phyloP scores from a whole-genome alignment of 2,113 vertebrate species.

The Catharus minimus region DNA sequence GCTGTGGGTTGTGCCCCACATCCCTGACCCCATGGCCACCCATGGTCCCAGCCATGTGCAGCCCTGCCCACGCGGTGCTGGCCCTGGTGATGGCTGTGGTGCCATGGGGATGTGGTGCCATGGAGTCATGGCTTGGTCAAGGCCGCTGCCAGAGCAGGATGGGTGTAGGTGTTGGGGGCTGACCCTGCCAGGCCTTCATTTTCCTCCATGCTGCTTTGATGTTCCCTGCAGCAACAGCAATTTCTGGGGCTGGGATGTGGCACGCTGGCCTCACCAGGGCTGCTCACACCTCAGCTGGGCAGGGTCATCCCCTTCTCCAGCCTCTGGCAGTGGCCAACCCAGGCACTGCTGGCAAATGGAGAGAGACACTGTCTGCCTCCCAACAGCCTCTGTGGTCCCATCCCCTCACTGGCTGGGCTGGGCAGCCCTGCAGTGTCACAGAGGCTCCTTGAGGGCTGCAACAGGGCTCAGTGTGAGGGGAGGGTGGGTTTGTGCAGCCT shows the following conservation, averaged over 20 bases:
- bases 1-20: background rate
- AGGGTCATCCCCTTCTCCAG: background rate
- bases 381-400: background rate
- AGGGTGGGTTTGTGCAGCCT: accelerated
- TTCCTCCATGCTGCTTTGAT: accelerated
- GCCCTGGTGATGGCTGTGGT: accelerated
- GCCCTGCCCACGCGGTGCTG: accelerated
- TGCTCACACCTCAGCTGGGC: background rate
- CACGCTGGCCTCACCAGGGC: accelerated
- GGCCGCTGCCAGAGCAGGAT: accelerated
- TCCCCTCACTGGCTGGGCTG: accelerated
- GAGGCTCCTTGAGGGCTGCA: background rate
- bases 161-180: accelerated
- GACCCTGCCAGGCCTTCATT: accelerated
- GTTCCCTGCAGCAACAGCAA: accelerated
- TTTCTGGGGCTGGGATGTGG: accelerated
- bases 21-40: background rate
- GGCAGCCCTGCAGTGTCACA: accelerated
- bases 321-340: accelerated
- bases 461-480: accelerated
- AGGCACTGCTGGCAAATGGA: background rate
- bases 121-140: accelerated
- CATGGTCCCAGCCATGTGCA: accelerated
- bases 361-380: accelerated
- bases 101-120: background rate